Base-by-base conservation (phyloP, 2,113 vertebrate genomes). In the Callipepla californica region DNA sequence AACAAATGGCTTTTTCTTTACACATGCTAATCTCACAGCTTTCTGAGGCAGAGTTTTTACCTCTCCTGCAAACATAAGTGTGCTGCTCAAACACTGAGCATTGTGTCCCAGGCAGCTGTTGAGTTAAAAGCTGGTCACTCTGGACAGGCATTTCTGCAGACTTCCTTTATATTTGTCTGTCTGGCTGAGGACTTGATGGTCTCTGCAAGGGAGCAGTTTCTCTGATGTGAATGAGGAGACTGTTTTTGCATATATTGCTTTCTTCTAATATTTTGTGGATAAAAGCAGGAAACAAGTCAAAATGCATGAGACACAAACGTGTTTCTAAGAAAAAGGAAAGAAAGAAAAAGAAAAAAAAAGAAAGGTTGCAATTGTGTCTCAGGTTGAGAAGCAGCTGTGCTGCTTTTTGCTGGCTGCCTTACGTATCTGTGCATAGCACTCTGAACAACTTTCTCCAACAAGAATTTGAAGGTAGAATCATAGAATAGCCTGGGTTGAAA, bases 251-350 rank as follows among this genome's bases (percentile, higher is more conserved):
- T 67, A 19, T 26, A 45, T 73, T 66, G 47, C 66, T 73, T 84
- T 87, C 57, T 50, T 61, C 38, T 70, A 50, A 59, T 74, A 51
- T 74, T 94, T 44, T 58, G 13, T 51, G 59, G 34, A 38, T 89
- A 28, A 87, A 93, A 91, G 34, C 75, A 94, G 81, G 47, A 89
- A 92, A 72, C 32, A 40, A 75, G n/a, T 84, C 15, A 91, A 92
- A 93, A 82, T 40, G 13, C 25, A 23, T 87, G 22, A 76, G 53
- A 40, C 45, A 80, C 26, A 82, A 85, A 34, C 17, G 9, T 58
- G 36, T n/a, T 91, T 86, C 89, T 74, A 63, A 74, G 79, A 72
- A 44, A 77, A 87, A 86, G 26, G 26, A 28, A n/a, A n/a, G n/a
- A n/a, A n/a, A n/a, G n/a, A n/a, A n/a, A n/a, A n/a, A n/a, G n/a